Conservation (phyloP, 37 sponge, comb jelly and placozoan species). For the Oscarella lobularis region DNA sequence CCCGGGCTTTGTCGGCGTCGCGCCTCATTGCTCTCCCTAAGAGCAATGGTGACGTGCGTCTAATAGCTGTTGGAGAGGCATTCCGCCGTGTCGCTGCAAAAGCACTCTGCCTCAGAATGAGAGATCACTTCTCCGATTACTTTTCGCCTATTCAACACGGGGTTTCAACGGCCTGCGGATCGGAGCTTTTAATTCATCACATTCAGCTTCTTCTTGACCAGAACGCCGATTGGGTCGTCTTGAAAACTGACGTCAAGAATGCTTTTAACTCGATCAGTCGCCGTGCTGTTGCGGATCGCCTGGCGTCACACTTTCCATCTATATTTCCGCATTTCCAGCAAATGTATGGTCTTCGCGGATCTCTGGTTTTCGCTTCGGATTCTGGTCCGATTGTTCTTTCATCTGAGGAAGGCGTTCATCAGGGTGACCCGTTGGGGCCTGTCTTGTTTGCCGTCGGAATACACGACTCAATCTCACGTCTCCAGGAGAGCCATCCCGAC, state of each 20-base stretch:
- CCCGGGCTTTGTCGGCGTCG: not conserved
- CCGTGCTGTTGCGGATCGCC: not conserved
- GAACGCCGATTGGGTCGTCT: not conserved
- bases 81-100: not conserved
- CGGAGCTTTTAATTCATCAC: not conserved
- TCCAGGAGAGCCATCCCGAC: not conserved
- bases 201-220: not conserved
- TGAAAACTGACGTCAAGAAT: not conserved
- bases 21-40: not conserved
- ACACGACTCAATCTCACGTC: not conserved
- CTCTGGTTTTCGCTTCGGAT: not conserved
- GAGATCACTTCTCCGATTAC: not conserved
- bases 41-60: not conserved
- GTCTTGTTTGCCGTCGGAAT: not conserved
- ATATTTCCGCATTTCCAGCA: not conserved
- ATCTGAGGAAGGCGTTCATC: not conserved
- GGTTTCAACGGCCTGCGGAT: not conserved
- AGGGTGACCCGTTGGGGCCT: not conserved
- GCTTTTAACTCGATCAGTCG: not conserved
- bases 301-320: not conserved
- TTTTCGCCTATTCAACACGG: constrained; percentile 1
- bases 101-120: not conserved
- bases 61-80: not conserved
- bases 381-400: not conserved
- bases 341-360: not conserved